A percentile compares a stretch with the other conserved stretches of the same genome.
phyloP scores from a whole-genome alignment of 2,888 invertebrate genomes.

The Scaptomyza flava region DNA sequence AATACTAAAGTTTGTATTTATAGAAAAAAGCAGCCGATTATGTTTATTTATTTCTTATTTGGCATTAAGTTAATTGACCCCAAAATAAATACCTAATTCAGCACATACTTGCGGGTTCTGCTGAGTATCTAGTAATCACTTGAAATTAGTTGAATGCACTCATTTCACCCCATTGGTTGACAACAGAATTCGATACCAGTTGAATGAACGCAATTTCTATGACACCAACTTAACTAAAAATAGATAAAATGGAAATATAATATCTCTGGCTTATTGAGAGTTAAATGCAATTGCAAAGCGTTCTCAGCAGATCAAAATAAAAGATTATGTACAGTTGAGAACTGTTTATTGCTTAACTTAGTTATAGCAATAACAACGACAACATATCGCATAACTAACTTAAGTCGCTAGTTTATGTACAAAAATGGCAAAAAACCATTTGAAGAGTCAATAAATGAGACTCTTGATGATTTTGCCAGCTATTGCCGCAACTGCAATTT shows the following conservation, averaged over 20 bases:
- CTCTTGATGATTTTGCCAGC: conserved; percentile 21
- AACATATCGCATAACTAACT: conserved; percentile 31
- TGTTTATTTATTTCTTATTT: conserved; percentile 1
- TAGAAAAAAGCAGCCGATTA: background rate
- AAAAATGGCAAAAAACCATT: conserved; percentile 43
- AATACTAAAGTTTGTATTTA: background rate
- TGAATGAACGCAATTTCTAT: conserved; percentile 43
- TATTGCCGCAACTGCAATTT: conserved; percentile 56
- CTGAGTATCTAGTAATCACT: conserved; percentile 17
- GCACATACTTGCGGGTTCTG: conserved; percentile 31
- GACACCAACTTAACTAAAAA: conserved; percentile 8
- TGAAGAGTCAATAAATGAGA: background rate
- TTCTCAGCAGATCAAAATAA: background rate
- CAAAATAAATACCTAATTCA: conserved; percentile 42
- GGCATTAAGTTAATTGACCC: conserved; percentile 47
- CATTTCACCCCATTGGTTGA: conserved; percentile 30
- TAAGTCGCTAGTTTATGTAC: conserved; percentile 59
- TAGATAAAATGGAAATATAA: conserved; percentile 10
- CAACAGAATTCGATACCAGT: conserved; percentile 30
- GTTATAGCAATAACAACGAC: conserved; percentile 53
- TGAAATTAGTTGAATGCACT: conserved; percentile 40
- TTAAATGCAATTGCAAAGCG: conserved; percentile 4
- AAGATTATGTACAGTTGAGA: conserved; percentile 9
- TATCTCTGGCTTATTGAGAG: conserved; percentile 14
- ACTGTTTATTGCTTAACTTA: conserved; percentile 66